These are phyloP conservation scores for Patella caerulea DNA, from an alignment of 2,888 invertebrate genomes.

Conservation along the genomic window DNA sequence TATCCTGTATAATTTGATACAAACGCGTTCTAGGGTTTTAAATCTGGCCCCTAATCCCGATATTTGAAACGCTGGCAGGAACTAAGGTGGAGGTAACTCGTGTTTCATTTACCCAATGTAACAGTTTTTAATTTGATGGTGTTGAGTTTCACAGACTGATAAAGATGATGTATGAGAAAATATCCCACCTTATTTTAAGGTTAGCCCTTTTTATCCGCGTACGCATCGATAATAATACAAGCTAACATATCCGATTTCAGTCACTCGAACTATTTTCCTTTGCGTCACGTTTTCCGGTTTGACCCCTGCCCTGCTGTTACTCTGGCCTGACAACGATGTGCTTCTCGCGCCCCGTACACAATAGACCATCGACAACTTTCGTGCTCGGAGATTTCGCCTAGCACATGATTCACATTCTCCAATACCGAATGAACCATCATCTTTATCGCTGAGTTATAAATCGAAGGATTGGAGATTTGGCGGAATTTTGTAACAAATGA, in stretches of 20 bases:
- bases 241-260: conserved; percentile 18
- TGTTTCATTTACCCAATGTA: not conserved
- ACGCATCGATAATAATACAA: conserved; percentile 19
- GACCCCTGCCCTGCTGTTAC: conserved; percentile 15
- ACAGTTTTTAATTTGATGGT: conserved; percentile 9
- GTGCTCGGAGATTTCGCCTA: conserved; percentile 4
- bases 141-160: not conserved
- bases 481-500: conserved; percentile 8
- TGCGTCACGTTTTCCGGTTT: conserved; percentile 24
- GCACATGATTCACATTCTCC: not conserved
- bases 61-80: not conserved
- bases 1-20: no score
- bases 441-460: not conserved
- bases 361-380: not conserved
- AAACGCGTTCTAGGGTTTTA: no score
- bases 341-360: not conserved
- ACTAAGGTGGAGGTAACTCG: not conserved
- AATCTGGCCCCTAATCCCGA: not conserved
- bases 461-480: not conserved
- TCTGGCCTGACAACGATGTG: conserved; percentile 10
- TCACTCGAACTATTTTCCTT: conserved; percentile 20
- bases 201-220: not conserved
- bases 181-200: conserved; percentile 6
- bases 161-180: not conserved
- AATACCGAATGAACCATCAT: not conserved